Percentiles rank a stretch among this genome's conserved stretches.
Conservation (phyloP, 2,797 vertebrate species). For the Acanthurus leucopareius region DNA sequence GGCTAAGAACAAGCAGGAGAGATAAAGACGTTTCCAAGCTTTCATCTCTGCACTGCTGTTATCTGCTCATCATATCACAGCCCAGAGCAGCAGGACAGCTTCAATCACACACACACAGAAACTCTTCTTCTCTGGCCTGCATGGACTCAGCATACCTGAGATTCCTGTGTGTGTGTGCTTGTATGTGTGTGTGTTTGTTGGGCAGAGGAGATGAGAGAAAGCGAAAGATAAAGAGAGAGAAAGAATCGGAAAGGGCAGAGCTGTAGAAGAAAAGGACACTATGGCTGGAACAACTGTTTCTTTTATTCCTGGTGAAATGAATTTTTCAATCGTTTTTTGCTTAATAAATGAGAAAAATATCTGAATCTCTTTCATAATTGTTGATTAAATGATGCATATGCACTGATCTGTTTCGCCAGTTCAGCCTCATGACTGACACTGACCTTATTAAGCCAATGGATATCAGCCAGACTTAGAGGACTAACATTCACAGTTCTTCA, state of each 20-base stretch:
- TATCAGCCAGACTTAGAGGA: too few relatives aligned
- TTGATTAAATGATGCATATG: too few relatives aligned
- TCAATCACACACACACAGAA: conserved; percentile 63
- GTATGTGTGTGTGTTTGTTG: background rate
- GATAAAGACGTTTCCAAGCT: conserved; percentile 72
- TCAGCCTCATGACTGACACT: too few relatives aligned
- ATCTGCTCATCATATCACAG: conserved; percentile 76
- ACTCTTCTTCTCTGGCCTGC: conserved; percentile 64
- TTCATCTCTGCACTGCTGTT: conserved; percentile 67
- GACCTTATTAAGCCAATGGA: too few relatives aligned
- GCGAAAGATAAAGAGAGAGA: conserved; percentile 7
- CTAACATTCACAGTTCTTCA: too few relatives aligned
- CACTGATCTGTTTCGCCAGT: too few relatives aligned
- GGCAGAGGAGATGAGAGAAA: conserved; percentile 4
- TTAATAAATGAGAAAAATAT: too few relatives aligned
- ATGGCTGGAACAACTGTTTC: background rate
- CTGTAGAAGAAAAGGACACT: background rate
- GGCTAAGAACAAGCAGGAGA: conserved; percentile 50
- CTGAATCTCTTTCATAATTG: too few relatives aligned
- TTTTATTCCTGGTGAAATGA: background rate
- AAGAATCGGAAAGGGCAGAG: background rate
- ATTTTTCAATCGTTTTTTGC: too few relatives aligned
- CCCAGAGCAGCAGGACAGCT: conserved; percentile 68
- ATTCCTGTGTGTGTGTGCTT: conserved; percentile 58
- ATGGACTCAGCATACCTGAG: conserved; percentile 68